Percentiles rank a stretch among this genome's conserved stretches.
phyloP scores from a whole-genome alignment of 1,140 invertebrate species.

The Zaprionus tsacasi region DNA sequence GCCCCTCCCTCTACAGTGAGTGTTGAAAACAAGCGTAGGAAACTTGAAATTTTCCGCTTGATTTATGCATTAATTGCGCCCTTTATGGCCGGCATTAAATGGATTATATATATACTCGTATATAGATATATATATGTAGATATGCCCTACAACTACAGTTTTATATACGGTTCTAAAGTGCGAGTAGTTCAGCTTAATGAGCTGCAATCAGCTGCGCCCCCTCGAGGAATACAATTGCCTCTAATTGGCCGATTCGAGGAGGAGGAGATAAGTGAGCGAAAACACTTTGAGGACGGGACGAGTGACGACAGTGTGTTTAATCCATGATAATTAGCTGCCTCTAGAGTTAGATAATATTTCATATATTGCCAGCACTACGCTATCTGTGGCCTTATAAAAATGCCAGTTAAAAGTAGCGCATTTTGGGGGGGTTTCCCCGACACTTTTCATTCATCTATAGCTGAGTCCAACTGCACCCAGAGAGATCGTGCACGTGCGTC shows the following conservation, averaged over 20 bases:
- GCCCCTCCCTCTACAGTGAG: not conserved
- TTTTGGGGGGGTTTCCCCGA: not conserved
- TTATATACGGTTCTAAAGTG: conserved; percentile 9
- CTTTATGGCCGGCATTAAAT: conserved; percentile 35
- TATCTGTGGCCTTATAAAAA: too few relatives aligned
- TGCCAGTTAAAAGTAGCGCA: not conserved
- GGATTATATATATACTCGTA: not conserved
- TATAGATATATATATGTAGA: conserved; percentile 2
- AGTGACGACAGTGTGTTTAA: conserved; percentile 10
- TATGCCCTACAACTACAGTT: not conserved
- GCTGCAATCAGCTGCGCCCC: conserved; percentile 37
- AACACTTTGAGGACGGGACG: not conserved
- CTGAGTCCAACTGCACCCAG: not conserved
- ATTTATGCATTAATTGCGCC: conserved; percentile 58
- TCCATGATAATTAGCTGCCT: not conserved
- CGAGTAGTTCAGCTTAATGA: conserved; percentile 23
- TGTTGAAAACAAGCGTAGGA: conserved; percentile 37
- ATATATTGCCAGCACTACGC: too few relatives aligned
- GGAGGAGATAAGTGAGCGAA: conserved; percentile 18
- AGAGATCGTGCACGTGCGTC: conserved; percentile 19
- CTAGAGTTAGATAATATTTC: not conserved
- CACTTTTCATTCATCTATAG: not conserved
- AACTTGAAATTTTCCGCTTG: conserved; percentile 65
- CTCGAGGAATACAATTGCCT: conserved; percentile 34
- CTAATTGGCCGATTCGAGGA: conserved; percentile 25